Conservation (phyloP, 23 tunicate genomes). For the Halocynthia aurantium region DNA sequence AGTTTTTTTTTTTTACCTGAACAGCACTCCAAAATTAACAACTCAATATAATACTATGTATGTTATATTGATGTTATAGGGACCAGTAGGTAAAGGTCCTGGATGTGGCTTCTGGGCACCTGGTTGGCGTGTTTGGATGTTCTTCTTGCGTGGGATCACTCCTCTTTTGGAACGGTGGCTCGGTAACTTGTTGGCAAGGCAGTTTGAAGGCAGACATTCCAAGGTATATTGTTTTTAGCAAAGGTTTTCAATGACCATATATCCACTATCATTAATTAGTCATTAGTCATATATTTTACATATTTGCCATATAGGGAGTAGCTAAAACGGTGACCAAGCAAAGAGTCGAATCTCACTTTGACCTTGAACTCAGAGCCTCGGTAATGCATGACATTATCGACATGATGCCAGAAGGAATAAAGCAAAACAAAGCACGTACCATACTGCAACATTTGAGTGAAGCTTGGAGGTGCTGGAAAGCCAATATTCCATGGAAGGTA, state of each 20-base stretch:
- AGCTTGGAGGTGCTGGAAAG: slow-evolving; percentile 99
- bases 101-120: slow-evolving; percentile 99
- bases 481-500: slow-evolving; percentile 98
- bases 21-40: no score
- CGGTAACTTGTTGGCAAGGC: slow-evolving; percentile 95
- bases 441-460: slow-evolving; percentile 97
- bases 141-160: slow-evolving; percentile 97
- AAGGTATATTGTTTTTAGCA: slow-evolving; percentile 28
- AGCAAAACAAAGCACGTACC: slow-evolving; percentile 97
- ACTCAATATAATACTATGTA: no score
- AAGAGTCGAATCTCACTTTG: slow-evolving; percentile 96
- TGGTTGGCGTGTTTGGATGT: slow-evolving; percentile 98
- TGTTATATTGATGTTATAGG: slow-evolving; percentile 22
- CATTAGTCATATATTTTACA: not conserved
- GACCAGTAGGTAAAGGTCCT: slow-evolving; percentile 99
- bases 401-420: slow-evolving; percentile 99
- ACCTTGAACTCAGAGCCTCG: slow-evolving; percentile 96
- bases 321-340: slow-evolving; percentile 99
- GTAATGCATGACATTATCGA: slow-evolving; percentile 99
- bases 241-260: not conserved
- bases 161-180: slow-evolving; percentile 96
- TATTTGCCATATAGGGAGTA: slow-evolving; percentile 60
- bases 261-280: no score
- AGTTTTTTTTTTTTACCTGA: no score
- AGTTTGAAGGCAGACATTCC: slow-evolving; percentile 97